These are phyloP conservation scores for Todiramphus chloris DNA, from an alignment of 2,113 vertebrate genomes.

Conservation along the genomic window DNA sequence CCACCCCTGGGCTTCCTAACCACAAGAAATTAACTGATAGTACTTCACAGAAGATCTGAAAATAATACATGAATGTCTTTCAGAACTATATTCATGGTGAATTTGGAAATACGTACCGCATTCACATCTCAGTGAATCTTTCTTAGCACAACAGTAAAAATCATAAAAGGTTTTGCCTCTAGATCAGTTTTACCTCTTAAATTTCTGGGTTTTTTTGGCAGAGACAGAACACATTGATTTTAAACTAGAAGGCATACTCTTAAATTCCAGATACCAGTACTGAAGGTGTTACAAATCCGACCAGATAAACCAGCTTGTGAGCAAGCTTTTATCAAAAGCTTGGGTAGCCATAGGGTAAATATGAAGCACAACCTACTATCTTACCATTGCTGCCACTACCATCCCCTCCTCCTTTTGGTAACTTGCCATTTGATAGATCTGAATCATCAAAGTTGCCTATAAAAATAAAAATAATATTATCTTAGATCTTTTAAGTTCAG, in stretches of 20 bases:
- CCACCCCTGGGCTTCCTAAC: background rate
- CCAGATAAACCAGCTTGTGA: background rate
- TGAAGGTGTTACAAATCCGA: background rate
- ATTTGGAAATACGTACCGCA: background rate
- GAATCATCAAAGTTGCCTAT: constrained; percentile 10
- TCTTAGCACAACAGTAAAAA: background rate
- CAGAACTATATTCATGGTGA: background rate
- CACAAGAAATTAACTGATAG: background rate
- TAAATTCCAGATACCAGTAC: background rate
- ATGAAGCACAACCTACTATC: background rate
- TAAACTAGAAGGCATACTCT: background rate
- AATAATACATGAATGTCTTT: background rate
- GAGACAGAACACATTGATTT: background rate
- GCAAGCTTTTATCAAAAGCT: background rate
- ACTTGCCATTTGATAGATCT: background rate
- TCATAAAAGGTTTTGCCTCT: background rate
- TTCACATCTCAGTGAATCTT: background rate
- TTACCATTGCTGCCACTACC: constrained; percentile 23
- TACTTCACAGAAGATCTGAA: background rate
- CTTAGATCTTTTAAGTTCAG: background rate
- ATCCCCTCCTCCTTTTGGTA: background rate
- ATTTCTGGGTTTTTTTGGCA: rapidly evolving
- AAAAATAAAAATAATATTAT: background rate
- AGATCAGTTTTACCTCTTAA: background rate
- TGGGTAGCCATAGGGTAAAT: background rate